A percentile compares a stretch with the other conserved stretches of the same genome.
phyloP scores from a whole-genome alignment of 2,888 invertebrate genomes.

The Lapara coniferarum region DNA sequence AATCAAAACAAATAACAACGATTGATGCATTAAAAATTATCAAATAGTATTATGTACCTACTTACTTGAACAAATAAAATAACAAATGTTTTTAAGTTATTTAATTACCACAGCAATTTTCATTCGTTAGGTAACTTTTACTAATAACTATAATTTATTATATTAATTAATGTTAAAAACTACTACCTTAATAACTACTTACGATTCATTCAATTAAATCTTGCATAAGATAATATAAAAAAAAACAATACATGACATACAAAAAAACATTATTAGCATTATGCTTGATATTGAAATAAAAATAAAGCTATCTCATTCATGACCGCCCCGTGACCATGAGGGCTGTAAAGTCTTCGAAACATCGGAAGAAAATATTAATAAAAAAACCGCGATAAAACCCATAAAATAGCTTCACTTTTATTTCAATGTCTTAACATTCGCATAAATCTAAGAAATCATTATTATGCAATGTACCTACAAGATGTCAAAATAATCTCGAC shows the following conservation, averaged over 20 bases:
- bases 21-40: too few relatives aligned
- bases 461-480: too few relatives aligned
- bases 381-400: too few relatives aligned
- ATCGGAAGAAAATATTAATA: too few relatives aligned
- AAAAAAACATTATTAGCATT: background rate
- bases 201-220: slow-evolving; percentile 3
- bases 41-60: background rate
- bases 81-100: background rate
- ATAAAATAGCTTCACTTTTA: too few relatives aligned
- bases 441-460: too few relatives aligned
- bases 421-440: too few relatives aligned
- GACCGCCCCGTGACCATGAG: too few relatives aligned
- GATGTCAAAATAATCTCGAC: background rate
- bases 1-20: too few relatives aligned
- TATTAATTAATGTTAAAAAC: background rate
- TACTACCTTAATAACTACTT: background rate
- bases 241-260: background rate
- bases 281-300: too few relatives aligned
- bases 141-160: background rate
- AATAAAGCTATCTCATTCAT: too few relatives aligned
- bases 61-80: background rate
- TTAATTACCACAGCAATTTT: background rate
- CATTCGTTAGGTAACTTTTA: background rate
- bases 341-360: too few relatives aligned
- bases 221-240: background rate